phyloP scores from a whole-genome alignment of 2,113 vertebrate species.

The Crotalus helleri region DNA sequence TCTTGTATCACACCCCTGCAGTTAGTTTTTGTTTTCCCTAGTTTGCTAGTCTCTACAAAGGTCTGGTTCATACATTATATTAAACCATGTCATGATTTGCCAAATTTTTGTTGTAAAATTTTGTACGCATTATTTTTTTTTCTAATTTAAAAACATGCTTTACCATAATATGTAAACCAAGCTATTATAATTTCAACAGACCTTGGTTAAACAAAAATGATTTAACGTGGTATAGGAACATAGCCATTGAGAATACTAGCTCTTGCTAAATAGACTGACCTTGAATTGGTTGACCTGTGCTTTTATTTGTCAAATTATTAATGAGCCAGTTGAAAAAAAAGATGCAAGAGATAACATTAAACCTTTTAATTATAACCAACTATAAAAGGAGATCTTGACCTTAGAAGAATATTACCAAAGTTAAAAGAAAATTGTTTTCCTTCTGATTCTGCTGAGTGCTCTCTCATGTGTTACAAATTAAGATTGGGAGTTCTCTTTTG shows the following conservation, averaged over 20 bases:
- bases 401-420: neutral
- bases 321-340: neutral
- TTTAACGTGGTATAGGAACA: neutral
- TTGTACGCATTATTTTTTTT: neutral
- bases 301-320: neutral
- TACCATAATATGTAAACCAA: neutral
- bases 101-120: neutral
- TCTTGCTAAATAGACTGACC: neutral
- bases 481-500: neutral
- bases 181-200: neutral
- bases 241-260: neutral
- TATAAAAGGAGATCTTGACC: neutral
- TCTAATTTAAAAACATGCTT: neutral
- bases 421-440: conserved; percentile 11
- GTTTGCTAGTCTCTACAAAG: neutral
- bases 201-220: neutral
- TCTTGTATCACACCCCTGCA: no score
- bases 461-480: neutral
- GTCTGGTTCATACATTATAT: neutral
- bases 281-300: neutral
- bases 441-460: neutral
- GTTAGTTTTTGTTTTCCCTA: neutral
- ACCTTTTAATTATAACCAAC: neutral
- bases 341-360: neutral
- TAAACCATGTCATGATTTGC: neutral